Conservation (phyloP, 1,140 invertebrate species). For the Antheraea pernyi region DNA sequence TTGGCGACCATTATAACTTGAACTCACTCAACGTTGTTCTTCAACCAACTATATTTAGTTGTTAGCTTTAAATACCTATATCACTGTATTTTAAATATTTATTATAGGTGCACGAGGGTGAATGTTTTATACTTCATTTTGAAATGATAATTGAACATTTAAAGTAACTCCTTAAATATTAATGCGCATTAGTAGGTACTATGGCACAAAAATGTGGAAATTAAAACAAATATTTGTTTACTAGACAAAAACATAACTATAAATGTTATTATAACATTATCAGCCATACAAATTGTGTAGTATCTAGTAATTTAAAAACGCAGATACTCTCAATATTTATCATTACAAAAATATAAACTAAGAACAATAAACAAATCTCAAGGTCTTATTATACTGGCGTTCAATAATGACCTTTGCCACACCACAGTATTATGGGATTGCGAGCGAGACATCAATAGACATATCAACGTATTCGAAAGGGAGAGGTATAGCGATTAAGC, state of each 20-base stretch:
- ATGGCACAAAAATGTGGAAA: too few species aligned
- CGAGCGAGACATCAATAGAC: slow-evolving; percentile 31
- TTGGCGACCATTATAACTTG: slow-evolving; percentile 5
- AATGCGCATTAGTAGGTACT: too few species aligned
- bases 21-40: background rate
- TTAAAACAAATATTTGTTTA: too few species aligned
- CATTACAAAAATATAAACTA: background rate
- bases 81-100: too few species aligned
- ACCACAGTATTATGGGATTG: slow-evolving; percentile 37
- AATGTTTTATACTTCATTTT: too few species aligned
- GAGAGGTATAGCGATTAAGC: slow-evolving; percentile 27
- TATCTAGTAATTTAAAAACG: too few species aligned
- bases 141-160: too few species aligned
- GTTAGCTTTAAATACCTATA: background rate
- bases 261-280: too few species aligned
- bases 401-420: slow-evolving; percentile 26
- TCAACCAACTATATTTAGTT: background rate
- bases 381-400: slow-evolving; percentile 19
- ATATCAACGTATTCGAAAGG: slow-evolving; percentile 18
- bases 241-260: too few species aligned
- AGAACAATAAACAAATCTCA: slow-evolving; percentile 7
- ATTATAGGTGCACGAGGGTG: too few species aligned
- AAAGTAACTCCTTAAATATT: too few species aligned
- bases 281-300: too few species aligned
- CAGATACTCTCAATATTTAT: background rate